A percentile compares a stretch with the other conserved stretches of the same genome.
Evolutionary conservation across 2,888 invertebrate species (phyloP).

Genomic region (Drosophila hamatofila): DNA sequence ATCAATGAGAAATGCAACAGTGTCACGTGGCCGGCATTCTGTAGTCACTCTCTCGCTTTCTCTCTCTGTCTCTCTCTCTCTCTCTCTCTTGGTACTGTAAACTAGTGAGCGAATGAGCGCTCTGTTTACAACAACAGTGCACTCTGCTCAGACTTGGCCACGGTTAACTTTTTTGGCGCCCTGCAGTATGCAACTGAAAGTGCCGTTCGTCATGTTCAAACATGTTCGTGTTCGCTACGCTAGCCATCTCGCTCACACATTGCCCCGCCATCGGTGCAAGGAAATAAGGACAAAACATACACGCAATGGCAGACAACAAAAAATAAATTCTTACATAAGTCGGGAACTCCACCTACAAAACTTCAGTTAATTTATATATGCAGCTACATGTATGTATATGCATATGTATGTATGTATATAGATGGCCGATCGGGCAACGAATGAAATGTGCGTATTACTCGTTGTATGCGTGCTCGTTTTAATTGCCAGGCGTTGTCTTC

Average conservation of each 20-base stretch:
- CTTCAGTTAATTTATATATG: constrained; percentile 38
- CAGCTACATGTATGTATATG: constrained; percentile 12
- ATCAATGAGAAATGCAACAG: constrained; percentile 69
- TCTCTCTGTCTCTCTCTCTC: constrained; percentile 16
- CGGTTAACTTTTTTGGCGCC: constrained; percentile 62
- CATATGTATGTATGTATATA: neutral
- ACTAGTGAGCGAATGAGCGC: constrained; percentile 38
- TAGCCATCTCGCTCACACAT: constrained; percentile 57
- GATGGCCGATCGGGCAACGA: constrained; percentile 58
- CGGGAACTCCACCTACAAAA: constrained; percentile 72
- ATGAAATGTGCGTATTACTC: constrained; percentile 64
- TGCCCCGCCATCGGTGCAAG: constrained; percentile 50
- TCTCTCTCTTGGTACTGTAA: constrained; percentile 37
- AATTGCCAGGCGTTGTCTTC: constrained; percentile 58
- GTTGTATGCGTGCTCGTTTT: constrained; percentile 52
- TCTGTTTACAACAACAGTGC: constrained; percentile 66
- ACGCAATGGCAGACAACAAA: constrained; percentile 52
- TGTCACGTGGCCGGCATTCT: constrained; percentile 77
- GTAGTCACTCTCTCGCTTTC: constrained; percentile 9
- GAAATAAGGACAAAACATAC: constrained; percentile 22
- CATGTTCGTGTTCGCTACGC: constrained; percentile 60
- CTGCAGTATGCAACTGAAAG: constrained; percentile 47
- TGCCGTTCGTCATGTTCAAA: constrained; percentile 60
- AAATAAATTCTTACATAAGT: constrained; percentile 75
- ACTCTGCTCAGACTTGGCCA: constrained; percentile 53